Evolutionary conservation across 2,113 vertebrate genomes (phyloP).

Genomic region (Xerus inauris): DNA sequence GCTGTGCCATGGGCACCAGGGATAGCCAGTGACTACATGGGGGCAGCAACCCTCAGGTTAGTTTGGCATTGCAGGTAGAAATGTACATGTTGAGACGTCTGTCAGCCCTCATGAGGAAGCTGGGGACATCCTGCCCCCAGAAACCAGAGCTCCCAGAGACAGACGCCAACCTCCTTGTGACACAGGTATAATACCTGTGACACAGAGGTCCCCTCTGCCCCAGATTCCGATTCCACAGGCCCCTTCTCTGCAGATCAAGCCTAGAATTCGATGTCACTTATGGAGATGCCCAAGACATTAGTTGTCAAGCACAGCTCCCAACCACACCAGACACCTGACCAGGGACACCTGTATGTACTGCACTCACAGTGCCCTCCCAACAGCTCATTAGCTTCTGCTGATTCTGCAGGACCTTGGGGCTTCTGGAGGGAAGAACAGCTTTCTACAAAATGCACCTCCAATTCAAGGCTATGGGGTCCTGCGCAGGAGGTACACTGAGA

Average conservation of each 20-base stretch:
- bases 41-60: no score
- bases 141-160: neutral
- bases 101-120: neutral
- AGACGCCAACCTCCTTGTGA: neutral
- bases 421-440: rapidly evolving
- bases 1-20: neutral
- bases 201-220: neutral
- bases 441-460: no score
- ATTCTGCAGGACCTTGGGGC: rapidly evolving
- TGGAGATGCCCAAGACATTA: neutral
- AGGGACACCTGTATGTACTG: rapidly evolving
- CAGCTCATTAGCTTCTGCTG: rapidly evolving
- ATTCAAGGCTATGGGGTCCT: no score
- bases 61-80: neutral
- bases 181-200: rapidly evolving
- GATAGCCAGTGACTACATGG: neutral
- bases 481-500: rapidly evolving
- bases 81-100: rapidly evolving
- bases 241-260: neutral
- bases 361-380: neutral
- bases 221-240: neutral
- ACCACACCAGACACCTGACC: rapidly evolving
- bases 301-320: neutral
- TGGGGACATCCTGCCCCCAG: neutral
- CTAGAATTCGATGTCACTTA: no score